Percentiles rank a stretch among this genome's conserved stretches.
These are phyloP conservation scores for Drosophila kuntzei DNA, from an alignment of 2,888 invertebrate species.

Conservation along the genomic window DNA sequence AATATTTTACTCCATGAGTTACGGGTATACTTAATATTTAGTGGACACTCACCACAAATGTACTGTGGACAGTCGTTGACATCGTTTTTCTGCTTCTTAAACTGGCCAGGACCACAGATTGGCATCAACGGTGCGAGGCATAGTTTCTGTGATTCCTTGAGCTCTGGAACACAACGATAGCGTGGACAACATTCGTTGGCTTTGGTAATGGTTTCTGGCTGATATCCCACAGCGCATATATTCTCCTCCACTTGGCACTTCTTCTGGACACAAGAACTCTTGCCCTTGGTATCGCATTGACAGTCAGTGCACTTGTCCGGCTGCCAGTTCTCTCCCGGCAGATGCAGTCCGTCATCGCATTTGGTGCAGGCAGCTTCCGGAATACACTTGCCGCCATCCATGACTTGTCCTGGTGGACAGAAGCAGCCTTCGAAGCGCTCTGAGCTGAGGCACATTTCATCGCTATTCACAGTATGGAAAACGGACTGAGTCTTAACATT, in stretches of 20 bases:
- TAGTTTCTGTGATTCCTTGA: slow-evolving; percentile 84
- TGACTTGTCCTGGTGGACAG: slow-evolving; percentile 91
- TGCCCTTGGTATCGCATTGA: slow-evolving; percentile 87
- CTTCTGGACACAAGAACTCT: slow-evolving; percentile 88
- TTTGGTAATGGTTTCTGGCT: slow-evolving; percentile 86
- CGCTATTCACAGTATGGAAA: slow-evolving; percentile 70
- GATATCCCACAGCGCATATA: slow-evolving; percentile 88
- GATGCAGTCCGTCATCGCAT: slow-evolving; percentile 90
- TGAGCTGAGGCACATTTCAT: slow-evolving; percentile 85
- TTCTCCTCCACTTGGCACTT: slow-evolving; percentile 87
- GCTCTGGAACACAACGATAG: slow-evolving; percentile 88
- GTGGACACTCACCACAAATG: slow-evolving; percentile 88
- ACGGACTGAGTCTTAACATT: slow-evolving; percentile 76
- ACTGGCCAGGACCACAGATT: slow-evolving; percentile 90
- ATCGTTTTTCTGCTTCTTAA: slow-evolving; percentile 88
- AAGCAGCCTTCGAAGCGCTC: slow-evolving; percentile 91
- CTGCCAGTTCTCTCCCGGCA: slow-evolving; percentile 88
- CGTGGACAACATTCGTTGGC: slow-evolving; percentile 89
- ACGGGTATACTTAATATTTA: background rate
- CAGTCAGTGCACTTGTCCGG: slow-evolving; percentile 91
- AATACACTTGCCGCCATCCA: slow-evolving; percentile 91
- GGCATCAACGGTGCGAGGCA: slow-evolving; percentile 90
- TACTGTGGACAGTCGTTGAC: slow-evolving; percentile 90
- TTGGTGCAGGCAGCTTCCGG: slow-evolving; percentile 89
- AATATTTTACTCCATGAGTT: background rate